Base-by-base conservation (phyloP, 2,888 invertebrate species). In the Leucoptera coffeella region DNA sequence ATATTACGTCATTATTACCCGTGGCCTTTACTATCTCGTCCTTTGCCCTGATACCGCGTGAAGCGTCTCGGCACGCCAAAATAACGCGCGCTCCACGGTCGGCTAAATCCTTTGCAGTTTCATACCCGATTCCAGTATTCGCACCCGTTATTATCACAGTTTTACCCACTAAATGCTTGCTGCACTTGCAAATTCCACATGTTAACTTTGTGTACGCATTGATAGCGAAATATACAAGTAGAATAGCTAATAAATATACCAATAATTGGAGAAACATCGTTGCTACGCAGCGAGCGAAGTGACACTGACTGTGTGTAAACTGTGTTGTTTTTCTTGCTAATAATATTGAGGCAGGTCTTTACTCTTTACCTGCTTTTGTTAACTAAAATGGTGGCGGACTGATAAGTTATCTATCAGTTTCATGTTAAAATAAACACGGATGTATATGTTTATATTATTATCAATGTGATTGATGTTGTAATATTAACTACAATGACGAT, bases 111-210 rank as follows among this genome's bases (percentile, higher is more conserved):
- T 73, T 74, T 1, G 83, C 79, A 0, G 86, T 84, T 46, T 85
- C 84, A 41, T 77, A 82, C 14, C 87, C 89, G 39, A 87, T 85
- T 4, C 88, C 90, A 36, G 80, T 74, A 35, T 83, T 90, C 25
- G 83, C 85, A 12, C 91, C 92, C 7, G 91, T 92, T 19, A 92
- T 75, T 27, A 92, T 73, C 9, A 85, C 84, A 3, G 84, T 85
- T 67, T 90, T 90, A 2, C 87, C 88, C 25, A 82, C 73, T 77
- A 91, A 40, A 38, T 58, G 54, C 29, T 37, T 47, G 29, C 47
- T 57, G 30, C 43, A 43, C 34, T 37, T 49, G 32, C 52, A 50
- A 27, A 50, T 40, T 23, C 57, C 59, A 6, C 42, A 40, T 14
- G 50, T 46, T 26, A 56, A 28, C 31, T 45, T 43, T 30, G 14